These are phyloP conservation scores for Heteropelma amictum DNA, from an alignment of 2,888 invertebrate genomes.

Conservation along the genomic window DNA sequence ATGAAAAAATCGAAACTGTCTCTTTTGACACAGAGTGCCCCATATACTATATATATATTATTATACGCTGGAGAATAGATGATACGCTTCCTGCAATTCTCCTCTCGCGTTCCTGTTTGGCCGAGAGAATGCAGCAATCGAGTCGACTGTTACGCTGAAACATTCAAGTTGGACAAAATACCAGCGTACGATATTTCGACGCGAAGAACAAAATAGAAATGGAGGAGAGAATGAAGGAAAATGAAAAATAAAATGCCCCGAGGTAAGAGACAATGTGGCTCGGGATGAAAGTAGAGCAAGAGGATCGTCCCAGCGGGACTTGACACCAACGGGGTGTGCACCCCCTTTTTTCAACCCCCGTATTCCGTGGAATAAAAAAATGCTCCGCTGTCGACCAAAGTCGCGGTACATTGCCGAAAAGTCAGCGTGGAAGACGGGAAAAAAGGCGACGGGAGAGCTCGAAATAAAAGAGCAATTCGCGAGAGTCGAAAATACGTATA, in stretches of 20 bases:
- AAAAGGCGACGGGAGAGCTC: conserved; percentile 6
- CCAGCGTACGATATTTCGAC: background rate
- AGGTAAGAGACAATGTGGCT: background rate
- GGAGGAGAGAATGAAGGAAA: background rate
- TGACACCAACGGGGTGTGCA: background rate
- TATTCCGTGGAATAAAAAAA: too few relatives aligned
- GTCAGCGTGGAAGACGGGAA: background rate
- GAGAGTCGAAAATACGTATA: background rate
- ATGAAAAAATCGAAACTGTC: too few relatives aligned
- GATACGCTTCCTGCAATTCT: conserved; percentile 38
- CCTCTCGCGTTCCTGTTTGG: conserved; percentile 37
- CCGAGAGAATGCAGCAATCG: background rate
- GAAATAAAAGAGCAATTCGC: background rate
- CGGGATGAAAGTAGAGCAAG: conserved; percentile 32
- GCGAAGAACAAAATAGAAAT: background rate
- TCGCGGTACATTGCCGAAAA: conserved; percentile 26
- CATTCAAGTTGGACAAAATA: conserved; percentile 2
- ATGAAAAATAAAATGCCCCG: background rate
- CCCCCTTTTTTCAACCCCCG: too few relatives aligned
- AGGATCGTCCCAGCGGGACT: conserved; percentile 42
- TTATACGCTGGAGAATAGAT: conserved; percentile 14
- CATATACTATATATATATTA: too few relatives aligned
- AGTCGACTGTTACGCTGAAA: conserved; percentile 11
- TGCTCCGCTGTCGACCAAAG: background rate
- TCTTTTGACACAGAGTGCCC: too few relatives aligned